phyloP scores from a whole-genome alignment of 2,888 invertebrate genomes.

The Palloptera scutellata region DNA sequence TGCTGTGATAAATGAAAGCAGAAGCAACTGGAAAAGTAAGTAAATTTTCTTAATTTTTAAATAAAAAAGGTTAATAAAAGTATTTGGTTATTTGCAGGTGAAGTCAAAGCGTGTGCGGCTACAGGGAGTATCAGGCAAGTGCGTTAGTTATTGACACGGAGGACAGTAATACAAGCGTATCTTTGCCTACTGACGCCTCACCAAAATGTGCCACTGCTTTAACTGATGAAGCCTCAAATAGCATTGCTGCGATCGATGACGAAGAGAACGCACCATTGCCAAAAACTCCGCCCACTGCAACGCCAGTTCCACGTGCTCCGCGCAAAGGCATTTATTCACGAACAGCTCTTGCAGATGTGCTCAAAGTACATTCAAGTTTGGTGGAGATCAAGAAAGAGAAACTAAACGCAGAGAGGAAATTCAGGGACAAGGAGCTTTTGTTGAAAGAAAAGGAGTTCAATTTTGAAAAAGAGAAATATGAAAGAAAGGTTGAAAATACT shows the following conservation, averaged over 20 bases:
- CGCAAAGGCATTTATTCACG: conserved; percentile 8
- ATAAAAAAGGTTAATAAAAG: no score
- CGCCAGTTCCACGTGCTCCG: conserved; percentile 1
- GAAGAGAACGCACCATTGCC: neutral
- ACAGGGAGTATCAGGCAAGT: neutral
- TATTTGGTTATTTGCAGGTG: no score
- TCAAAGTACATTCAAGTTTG: conserved; percentile 11
- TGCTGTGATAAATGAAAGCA: no score
- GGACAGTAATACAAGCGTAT: conserved; percentile 1
- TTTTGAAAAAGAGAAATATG: conserved; percentile 6
- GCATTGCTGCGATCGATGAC: no score
- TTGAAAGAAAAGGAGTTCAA: conserved; percentile 11
- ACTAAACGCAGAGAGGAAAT: neutral
- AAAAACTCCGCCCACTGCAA: conserved; percentile 2
- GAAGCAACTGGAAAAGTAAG: no score
- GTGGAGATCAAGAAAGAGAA: conserved; percentile 10
- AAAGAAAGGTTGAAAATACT: no score
- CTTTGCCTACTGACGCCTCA: no score
- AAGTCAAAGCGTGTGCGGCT: neutral
- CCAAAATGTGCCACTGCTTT: no score
- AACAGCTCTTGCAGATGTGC: conserved; percentile 15
- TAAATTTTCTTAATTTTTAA: neutral
- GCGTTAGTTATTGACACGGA: neutral
- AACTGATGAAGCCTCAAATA: no score
- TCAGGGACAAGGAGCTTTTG: neutral